Conservation (phyloP, 1,140 invertebrate species). For the Caerostris extrusa region DNA sequence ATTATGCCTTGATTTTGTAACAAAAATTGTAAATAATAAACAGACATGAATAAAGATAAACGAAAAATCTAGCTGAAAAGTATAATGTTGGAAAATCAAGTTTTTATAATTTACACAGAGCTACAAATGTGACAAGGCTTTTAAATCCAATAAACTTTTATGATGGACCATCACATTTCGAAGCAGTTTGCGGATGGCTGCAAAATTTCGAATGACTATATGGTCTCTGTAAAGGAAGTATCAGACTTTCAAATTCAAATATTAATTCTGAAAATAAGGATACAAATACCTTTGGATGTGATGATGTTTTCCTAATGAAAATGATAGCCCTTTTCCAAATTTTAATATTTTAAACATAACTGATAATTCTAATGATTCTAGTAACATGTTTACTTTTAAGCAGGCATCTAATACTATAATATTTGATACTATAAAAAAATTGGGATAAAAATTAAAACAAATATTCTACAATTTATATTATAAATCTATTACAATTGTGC, state of each 20-base stretch:
- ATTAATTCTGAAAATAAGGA: background rate
- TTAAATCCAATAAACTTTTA: conserved; percentile 20
- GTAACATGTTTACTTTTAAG: background rate
- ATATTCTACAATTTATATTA: conserved; percentile 10
- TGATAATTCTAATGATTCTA: background rate
- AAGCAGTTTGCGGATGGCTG: conserved; percentile 58
- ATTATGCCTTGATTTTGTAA: conserved; percentile 26
- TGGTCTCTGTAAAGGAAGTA: background rate
- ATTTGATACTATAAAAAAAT: background rate
- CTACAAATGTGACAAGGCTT: conserved; percentile 65
- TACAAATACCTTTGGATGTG: background rate
- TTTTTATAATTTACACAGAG: background rate
- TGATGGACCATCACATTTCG: conserved; percentile 46
- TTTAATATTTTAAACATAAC: conserved; percentile 34
- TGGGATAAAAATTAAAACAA: conserved; percentile 24
- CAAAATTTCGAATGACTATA: conserved; percentile 64
- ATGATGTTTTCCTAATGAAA: background rate
- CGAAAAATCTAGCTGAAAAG: background rate
- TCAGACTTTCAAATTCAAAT: no score
- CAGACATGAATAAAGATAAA: conserved; percentile 54
- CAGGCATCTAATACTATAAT: conserved; percentile 17
- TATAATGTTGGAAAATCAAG: conserved; percentile 54
- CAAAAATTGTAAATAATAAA: conserved; percentile 54
- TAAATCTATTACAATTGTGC: conserved; percentile 32
- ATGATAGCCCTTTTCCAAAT: background rate